Percentiles rank a stretch among this genome's conserved stretches.
These are phyloP conservation scores for Pipistrellus kuhlii DNA, from an alignment of 2,797 vertebrate genomes.

Conservation along the genomic window DNA sequence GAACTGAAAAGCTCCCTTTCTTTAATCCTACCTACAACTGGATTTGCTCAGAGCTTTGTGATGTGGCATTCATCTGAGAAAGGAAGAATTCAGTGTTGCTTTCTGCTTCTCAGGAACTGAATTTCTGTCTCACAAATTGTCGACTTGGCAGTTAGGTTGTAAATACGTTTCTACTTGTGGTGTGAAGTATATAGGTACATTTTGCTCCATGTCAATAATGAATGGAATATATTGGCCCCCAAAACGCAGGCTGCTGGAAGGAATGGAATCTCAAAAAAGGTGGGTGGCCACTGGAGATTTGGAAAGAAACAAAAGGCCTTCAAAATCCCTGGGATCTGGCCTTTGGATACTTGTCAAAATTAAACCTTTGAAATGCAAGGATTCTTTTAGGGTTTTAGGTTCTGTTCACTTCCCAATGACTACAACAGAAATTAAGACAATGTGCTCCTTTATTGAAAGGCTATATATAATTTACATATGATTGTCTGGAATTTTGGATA, in stretches of 20 bases:
- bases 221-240: neutral
- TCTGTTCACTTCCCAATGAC: slow-evolving; percentile 53
- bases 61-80: neutral
- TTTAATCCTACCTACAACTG: neutral
- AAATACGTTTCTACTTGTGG: slow-evolving; percentile 38
- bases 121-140: neutral
- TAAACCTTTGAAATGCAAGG: slow-evolving; percentile 61
- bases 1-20: neutral
- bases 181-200: slow-evolving; percentile 5
- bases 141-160: neutral
- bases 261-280: slow-evolving; percentile 56
- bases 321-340: slow-evolving; percentile 45
- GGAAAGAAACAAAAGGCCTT: slow-evolving; percentile 53
- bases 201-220: neutral
- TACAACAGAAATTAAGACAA: slow-evolving; percentile 59
- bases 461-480: slow-evolving; percentile 62
- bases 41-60: neutral
- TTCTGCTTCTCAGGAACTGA: slow-evolving; percentile 21
- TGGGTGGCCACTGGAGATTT: neutral
- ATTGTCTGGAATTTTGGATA: slow-evolving; percentile 33
- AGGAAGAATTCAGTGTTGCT: neutral
- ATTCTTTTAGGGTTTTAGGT: slow-evolving; percentile 49
- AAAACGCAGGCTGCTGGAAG: neutral
- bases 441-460: slow-evolving; percentile 41
- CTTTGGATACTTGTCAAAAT: slow-evolving; percentile 45